Evolutionary conservation across 2,113 vertebrate genomes (phyloP), one percentile per base, ranked within the genome.

Genomic region (Furnarius figulus): DNA sequence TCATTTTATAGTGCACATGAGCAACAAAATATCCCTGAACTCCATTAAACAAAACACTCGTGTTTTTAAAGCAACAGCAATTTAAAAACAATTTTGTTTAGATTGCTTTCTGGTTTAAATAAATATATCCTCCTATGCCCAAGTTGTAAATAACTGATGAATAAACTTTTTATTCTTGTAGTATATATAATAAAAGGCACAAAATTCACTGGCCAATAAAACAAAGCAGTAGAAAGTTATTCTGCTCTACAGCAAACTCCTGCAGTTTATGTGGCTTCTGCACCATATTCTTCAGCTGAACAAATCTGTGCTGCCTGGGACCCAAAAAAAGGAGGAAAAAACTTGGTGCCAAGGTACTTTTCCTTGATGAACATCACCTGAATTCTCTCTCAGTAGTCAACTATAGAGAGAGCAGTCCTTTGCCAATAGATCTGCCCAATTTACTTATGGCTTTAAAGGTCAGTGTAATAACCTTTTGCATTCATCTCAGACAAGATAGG

Each of bases 61-160:
- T 74, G 59, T 55, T 90, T 84, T 93, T 80, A 40, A 94, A 92
- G 66, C 61, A 89, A 24, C 46, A 71, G 42, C 87, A 71, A 85
- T 89, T 93, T 78, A 35, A 95, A 92, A 93, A 46, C 42, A 55
- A 67, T 90, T 95, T 92, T 71, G 40, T 58, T 95, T 80, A 89
- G 61, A 72, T 95, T 81, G 68, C 40, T 91, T 89, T 88, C 46
- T 89, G 44, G 37, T 89, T 95, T 95, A 89, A 95, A 81, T 85
- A 92, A 92, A 89, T 76, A 88, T 4, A 77, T 20, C 37, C 10
- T 79, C 53, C 35, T 56, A 20, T 81, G 62, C 46, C 68, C 4
- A 13, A 59, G 72, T 74, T 93, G 59, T 86, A 94, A 93, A 74
- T 91, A 93, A 76, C 82, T 72, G 87, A 66, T 62, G 37, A 87